These are phyloP conservation scores for Eucidaris tribuloides DNA, from an alignment of 35 echinoderm and acorn worm species.

Conservation along the genomic window DNA sequence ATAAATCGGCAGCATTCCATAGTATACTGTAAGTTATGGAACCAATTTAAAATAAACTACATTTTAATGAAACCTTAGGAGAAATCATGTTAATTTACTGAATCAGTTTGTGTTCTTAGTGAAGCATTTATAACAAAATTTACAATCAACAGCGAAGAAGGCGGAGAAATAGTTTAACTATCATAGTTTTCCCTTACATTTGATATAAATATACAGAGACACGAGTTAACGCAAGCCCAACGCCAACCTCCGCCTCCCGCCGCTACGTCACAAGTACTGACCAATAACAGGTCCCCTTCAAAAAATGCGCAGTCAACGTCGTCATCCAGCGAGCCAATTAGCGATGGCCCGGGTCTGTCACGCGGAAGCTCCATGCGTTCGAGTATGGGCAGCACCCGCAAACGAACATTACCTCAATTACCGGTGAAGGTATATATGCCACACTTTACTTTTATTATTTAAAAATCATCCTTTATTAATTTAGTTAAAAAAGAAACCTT, in stretches of 20 bases:
- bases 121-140: no score
- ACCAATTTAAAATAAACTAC: no score
- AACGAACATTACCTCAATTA: slow-evolving; percentile 79
- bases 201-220: neutral
- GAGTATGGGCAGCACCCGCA: slow-evolving; percentile 21
- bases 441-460: neutral
- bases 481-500: no score
- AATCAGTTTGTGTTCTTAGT: no score
- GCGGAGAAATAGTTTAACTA: no score
- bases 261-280: neutral
- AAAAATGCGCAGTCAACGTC: neutral
- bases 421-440: slow-evolving; percentile 59
- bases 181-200: no score
- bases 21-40: no score
- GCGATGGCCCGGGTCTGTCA: slow-evolving; percentile 10
- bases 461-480: neutral
- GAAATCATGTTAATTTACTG: no score
- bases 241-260: neutral
- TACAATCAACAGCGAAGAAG: no score
- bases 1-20: no score
- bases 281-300: neutral
- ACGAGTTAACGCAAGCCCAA: neutral
- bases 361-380: slow-evolving; percentile 41
- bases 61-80: no score
- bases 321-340: slow-evolving; percentile 31